Evolutionary conservation across 1,140 invertebrate species (phyloP), one percentile per base, ranked within the genome.

Genomic region (Aphaenogaster rudis): DNA sequence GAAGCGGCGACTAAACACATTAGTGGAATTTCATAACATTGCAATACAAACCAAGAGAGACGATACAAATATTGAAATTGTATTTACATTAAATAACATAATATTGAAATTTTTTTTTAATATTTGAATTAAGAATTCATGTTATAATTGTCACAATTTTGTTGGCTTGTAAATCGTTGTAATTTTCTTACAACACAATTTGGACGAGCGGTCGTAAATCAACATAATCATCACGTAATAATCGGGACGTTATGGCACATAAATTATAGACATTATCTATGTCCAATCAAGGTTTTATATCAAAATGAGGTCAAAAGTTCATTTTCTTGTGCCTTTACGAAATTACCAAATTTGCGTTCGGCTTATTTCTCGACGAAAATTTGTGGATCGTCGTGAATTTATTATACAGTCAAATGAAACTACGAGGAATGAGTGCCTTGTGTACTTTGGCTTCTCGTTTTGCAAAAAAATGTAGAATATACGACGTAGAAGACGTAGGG

Each of bases 201-300:
- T 52, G 2, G 13, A 63, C 13, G 9, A 50, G 42, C 11, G 11
- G 4, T 42, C 21, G 1, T 64, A 64, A 79, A 64, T 45, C 3
- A 48, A 33, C 15, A 11, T 13, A 50, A 42, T 81, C 28, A 71
- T 52, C n/a, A 28, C 28, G 28, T 28, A 28, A 28, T 28, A 28
- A 28, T 28, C 28, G 28, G 36, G 45, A 69, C 28, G 28, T 28
- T 54, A 39, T 17, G 52, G 48, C 48, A 11, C 17, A 66, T 79
- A 66, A 57, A 81, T 86, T 79, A 64, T 39, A 6, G 48, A 69
- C 13, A 42, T 45, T 71, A 42, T 69, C 63, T 67, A 66, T 69
- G 15, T 3, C 36, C 36, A 81, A 45, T 81, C 48, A 81, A 81
- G 71, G 63, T 81, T 54, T 69, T 81, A 81, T 69, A 69, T 81